Conservation (phyloP, 2,113 vertebrate genomes). For the Hemichromis elongatus region DNA sequence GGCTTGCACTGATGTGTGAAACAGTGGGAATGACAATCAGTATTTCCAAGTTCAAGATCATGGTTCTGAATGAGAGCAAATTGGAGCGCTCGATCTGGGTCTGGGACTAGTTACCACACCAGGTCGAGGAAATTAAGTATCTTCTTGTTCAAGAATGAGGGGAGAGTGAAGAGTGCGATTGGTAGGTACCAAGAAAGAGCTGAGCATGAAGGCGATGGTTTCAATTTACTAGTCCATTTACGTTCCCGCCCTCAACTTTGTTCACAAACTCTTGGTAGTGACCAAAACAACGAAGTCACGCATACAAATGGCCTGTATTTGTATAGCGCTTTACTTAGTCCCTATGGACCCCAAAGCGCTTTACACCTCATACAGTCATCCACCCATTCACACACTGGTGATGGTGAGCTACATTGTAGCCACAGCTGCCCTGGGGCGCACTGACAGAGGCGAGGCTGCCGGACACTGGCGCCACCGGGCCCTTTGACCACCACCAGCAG, state of each 20-base stretch:
- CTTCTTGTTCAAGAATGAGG: not conserved
- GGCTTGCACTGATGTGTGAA: not conserved
- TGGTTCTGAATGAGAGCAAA: not conserved
- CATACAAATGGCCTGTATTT: too few relatives aligned
- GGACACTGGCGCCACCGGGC: too few relatives aligned
- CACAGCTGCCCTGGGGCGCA: too few relatives aligned
- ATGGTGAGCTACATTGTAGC: too few relatives aligned
- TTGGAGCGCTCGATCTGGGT: not conserved
- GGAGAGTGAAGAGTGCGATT: not conserved
- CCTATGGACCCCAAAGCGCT: too few relatives aligned
- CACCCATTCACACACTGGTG: too few relatives aligned
- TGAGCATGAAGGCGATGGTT: not conserved
- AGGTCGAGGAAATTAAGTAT: not conserved
- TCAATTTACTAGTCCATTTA: not conserved
- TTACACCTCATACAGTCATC: too few relatives aligned
- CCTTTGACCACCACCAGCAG: too few relatives aligned
- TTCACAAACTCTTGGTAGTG: not conserved
- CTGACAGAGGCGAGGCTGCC: too few relatives aligned
- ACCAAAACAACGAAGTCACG: not conserved
- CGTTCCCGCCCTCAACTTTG: rapidly evolving
- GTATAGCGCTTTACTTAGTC: too few relatives aligned
- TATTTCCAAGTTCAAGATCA: not conserved
- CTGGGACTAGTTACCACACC: not conserved
- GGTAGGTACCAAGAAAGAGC: not conserved
- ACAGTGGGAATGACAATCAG: not conserved